Conservation (phyloP, 2,888 invertebrate genomes). For the Chromoteleia sp. region DNA sequence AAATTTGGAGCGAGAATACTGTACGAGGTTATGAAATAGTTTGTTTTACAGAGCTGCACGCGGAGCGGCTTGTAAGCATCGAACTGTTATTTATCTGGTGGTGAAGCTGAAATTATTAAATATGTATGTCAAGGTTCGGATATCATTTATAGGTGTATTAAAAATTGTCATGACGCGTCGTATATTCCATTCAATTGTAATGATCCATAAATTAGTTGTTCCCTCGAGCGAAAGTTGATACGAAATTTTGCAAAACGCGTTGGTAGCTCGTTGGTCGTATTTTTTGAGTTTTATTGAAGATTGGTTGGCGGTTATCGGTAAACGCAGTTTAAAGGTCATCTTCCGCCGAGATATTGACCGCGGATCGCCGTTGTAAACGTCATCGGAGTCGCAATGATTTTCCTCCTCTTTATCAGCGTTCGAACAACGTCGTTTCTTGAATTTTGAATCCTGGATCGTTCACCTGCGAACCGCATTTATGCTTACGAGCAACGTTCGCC, state of each 20-base stretch:
- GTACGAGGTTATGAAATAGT: conserved; percentile 59
- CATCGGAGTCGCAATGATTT: conserved; percentile 14
- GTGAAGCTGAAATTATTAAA: conserved; percentile 33
- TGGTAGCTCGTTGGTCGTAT: background rate
- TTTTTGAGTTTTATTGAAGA: conserved; percentile 46
- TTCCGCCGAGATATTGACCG: conserved; percentile 78
- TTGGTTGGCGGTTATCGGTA: conserved; percentile 75
- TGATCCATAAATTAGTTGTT: background rate
- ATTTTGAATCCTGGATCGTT: background rate
- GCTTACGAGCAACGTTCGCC: background rate
- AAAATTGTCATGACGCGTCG: too few species aligned
- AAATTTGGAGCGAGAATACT: conserved; percentile 54
- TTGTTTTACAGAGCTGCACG: conserved; percentile 32
- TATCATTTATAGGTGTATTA: background rate
- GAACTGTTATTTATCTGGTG: conserved; percentile 40
- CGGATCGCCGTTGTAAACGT: conserved; percentile 70
- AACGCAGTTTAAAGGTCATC: conserved; percentile 81
- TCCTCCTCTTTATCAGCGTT: background rate
- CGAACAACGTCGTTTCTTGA: background rate
- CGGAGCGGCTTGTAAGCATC: background rate
- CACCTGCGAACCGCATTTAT: conserved; percentile 5
- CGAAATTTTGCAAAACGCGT: background rate
- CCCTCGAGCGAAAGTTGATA: too few species aligned
- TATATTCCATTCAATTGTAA: too few species aligned
- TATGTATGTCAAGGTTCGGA: conserved; percentile 33